Evolutionary conservation across 2,797 vertebrate species (phyloP).

Genomic region (Alectoris magna): DNA sequence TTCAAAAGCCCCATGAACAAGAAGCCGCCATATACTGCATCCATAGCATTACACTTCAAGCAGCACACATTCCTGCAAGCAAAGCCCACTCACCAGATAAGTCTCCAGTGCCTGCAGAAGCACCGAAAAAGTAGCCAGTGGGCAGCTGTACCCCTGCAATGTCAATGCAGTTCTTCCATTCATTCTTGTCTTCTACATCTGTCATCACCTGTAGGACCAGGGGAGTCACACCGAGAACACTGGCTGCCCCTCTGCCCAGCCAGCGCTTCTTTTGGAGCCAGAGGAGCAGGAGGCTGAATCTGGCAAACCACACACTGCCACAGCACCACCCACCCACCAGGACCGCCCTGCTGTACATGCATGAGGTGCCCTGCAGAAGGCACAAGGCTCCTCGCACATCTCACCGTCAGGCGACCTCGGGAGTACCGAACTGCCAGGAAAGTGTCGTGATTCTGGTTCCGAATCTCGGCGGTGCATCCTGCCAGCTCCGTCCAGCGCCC

Average conservation of each 20-base stretch:
- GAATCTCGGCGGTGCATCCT: conserved; percentile 92
- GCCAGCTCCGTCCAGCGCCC: conserved; percentile 92
- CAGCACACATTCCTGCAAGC: background rate
- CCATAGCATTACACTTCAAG: background rate
- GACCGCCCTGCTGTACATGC: fast-evolving
- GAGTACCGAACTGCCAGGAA: conserved; percentile 96
- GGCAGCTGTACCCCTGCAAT: conserved; percentile 93
- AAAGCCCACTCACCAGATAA: conserved; percentile 86
- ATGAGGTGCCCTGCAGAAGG: background rate
- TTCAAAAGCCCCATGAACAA: background rate
- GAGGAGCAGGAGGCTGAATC: background rate
- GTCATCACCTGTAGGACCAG: conserved; percentile 89
- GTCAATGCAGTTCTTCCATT: conserved; percentile 98
- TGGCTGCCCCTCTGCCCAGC: fast-evolving
- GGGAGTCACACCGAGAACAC: background rate
- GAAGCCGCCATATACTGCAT: background rate
- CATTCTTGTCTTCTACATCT: conserved; percentile 93
- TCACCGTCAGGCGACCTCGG: conserved; percentile 91
- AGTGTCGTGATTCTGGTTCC: conserved; percentile 94
- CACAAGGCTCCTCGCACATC: background rate
- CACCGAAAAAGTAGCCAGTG: conserved; percentile 95
- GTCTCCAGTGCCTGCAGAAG: conserved; percentile 96
- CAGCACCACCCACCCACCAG: background rate
- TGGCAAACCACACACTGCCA: background rate
- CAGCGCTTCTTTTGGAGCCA: background rate